phyloP scores from a whole-genome alignment of 1,140 invertebrate species.

The Pygmarrhopalites habei region DNA sequence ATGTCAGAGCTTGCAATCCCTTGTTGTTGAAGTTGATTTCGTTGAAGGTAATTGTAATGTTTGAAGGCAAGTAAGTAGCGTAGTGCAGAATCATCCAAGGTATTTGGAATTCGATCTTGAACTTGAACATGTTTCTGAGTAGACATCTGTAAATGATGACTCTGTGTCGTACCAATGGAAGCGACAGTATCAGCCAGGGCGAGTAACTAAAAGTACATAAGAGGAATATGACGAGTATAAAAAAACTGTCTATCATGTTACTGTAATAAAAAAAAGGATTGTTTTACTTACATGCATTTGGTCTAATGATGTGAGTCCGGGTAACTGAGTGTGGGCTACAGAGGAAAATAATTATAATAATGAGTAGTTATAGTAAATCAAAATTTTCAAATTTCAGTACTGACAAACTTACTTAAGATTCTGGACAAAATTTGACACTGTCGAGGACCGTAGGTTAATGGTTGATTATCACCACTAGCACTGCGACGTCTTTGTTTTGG shows the following conservation, averaged over 20 bases:
- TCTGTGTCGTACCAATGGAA: constrained; percentile 47
- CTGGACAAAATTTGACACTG: constrained; percentile 68
- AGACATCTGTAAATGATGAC: constrained; percentile 30
- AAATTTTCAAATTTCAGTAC: too few species aligned
- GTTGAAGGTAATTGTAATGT: constrained; percentile 94
- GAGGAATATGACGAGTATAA: too few species aligned
- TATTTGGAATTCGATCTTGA: constrained; percentile 53
- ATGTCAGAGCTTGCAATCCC: constrained; percentile 88
- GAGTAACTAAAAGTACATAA: too few species aligned
- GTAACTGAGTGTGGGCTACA: constrained; percentile 93
- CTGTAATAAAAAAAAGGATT: too few species aligned
- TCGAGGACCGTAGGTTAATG: constrained; percentile 35
- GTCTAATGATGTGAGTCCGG: constrained; percentile 92
- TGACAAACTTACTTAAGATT: too few species aligned
- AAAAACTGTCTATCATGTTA: too few species aligned
- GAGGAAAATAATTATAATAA: too few species aligned
- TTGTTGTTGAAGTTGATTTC: constrained; percentile 74
- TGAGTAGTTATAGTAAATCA: too few species aligned
- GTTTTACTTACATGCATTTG: constrained; percentile 99
- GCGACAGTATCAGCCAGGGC: constrained; percentile 96
- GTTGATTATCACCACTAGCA: constrained; percentile 33
- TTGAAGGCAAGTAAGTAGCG: constrained; percentile 95
- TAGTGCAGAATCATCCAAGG: constrained; percentile 94
- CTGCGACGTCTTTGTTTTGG: constrained; percentile 35
- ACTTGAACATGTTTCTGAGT: constrained; percentile 34